These are phyloP conservation scores for Mormyrops attenuatus DNA, from an alignment of 2,797 vertebrate species.

Conservation along the genomic window DNA sequence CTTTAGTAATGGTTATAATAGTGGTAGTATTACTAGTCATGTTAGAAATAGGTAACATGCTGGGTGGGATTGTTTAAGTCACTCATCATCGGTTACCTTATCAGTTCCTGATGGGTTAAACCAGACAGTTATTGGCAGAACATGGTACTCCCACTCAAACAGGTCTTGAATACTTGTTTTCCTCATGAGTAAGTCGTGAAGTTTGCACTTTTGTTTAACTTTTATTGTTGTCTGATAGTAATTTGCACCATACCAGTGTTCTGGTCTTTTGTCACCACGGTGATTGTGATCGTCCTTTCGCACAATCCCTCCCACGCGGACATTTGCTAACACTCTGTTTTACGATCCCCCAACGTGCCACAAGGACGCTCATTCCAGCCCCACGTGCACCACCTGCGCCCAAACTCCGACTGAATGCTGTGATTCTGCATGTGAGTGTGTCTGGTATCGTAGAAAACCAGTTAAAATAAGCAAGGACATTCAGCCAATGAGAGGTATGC, in stretches of 20 bases:
- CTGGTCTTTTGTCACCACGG: background rate
- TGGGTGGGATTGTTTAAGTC: background rate
- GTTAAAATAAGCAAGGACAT: background rate
- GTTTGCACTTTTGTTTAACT: background rate
- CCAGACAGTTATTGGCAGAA: background rate
- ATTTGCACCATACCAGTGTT: background rate
- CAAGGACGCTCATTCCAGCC: background rate
- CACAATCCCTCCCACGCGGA: background rate
- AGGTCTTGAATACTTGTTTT: background rate
- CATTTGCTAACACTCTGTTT: constrained; percentile 2
- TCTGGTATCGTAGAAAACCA: background rate
- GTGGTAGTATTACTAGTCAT: background rate
- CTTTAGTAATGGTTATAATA: background rate
- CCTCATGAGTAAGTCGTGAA: background rate
- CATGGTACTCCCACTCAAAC: background rate
- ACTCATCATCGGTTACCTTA: background rate
- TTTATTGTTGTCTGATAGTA: background rate
- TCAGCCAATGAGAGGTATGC: no score
- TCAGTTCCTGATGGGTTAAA: background rate
- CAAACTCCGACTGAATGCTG: background rate
- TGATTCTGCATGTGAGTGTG: constrained; percentile 19
- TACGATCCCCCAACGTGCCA: background rate
- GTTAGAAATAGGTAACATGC: background rate
- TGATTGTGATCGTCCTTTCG: constrained; percentile 2
- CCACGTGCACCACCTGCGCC: background rate